Evolutionary conservation across 2,797 vertebrate species (phyloP).

Genomic region (Mormyrus proboscirostris): DNA sequence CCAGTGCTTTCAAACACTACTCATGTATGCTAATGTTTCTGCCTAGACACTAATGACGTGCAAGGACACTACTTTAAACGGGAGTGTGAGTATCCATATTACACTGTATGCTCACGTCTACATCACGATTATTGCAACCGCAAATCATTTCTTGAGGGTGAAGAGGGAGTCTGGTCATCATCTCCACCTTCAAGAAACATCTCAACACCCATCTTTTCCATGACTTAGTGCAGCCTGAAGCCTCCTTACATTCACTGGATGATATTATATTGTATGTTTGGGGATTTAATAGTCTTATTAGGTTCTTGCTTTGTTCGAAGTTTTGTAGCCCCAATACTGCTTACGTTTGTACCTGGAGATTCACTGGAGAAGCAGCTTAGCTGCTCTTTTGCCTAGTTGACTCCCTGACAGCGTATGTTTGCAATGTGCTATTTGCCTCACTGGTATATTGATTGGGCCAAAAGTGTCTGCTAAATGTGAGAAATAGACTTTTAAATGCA

Average conservation of each 20-base stretch:
- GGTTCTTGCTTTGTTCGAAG: background rate
- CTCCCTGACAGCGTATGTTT: background rate
- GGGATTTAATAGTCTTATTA: background rate
- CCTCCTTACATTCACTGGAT: background rate
- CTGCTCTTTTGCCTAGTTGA: background rate
- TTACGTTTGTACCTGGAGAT: background rate
- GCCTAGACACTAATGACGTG: background rate
- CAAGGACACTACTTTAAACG: background rate
- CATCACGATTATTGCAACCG: background rate
- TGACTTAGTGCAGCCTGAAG: background rate
- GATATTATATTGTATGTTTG: background rate
- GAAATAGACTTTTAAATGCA: background rate
- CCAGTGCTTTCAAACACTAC: background rate
- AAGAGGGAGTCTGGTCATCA: background rate
- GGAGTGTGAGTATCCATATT: background rate
- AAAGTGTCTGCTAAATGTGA: background rate
- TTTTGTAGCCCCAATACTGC: background rate
- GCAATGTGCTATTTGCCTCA: background rate
- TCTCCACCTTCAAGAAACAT: background rate
- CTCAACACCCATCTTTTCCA: background rate
- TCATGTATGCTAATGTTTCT: background rate
- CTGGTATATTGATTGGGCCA: background rate
- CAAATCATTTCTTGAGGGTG: background rate
- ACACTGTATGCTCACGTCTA: background rate
- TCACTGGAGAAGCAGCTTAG: background rate